A percentile compares a stretch with the other conserved stretches of the same genome.
phyloP scores from a whole-genome alignment of 2,888 invertebrate genomes.

The Tenthredo mesomela region DNA sequence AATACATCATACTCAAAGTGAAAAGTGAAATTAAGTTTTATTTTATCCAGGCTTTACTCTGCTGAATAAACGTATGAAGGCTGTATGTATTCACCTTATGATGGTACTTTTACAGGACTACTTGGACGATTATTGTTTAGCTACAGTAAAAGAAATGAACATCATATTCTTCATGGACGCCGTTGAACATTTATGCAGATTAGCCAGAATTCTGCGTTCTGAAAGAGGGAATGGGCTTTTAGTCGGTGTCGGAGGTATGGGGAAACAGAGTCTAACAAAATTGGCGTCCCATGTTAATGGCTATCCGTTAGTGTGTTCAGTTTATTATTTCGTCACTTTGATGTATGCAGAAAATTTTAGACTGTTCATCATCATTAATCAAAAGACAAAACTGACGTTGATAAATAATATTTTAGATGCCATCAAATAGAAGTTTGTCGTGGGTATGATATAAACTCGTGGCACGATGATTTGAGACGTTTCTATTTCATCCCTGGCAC shows the following conservation, averaged over 20 bases:
- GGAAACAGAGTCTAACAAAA: slow-evolving; percentile 92
- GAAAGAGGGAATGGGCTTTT: slow-evolving; percentile 94
- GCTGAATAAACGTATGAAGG: not conserved
- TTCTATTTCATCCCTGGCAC: slow-evolving; percentile 91
- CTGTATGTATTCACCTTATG: not conserved
- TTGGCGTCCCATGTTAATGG: slow-evolving; percentile 92
- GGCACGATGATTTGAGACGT: slow-evolving; percentile 91
- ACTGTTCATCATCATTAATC: not conserved
- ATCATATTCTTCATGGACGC: slow-evolving; percentile 94
- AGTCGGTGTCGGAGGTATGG: slow-evolving; percentile 94
- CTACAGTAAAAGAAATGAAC: slow-evolving; percentile 88
- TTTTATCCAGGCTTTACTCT: not conserved
- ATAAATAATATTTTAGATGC: slow-evolving; percentile 80
- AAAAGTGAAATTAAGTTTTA: not conserved
- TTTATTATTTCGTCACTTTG: not conserved
- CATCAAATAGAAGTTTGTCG: slow-evolving; percentile 93
- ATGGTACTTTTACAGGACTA: slow-evolving; percentile 82
- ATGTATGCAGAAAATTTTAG: not conserved
- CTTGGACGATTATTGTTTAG: slow-evolving; percentile 90
- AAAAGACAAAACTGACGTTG: not conserved
- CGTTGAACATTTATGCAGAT: slow-evolving; percentile 91
- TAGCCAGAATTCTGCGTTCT: slow-evolving; percentile 90
- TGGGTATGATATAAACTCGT: slow-evolving; percentile 89
- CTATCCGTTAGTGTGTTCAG: slow-evolving; percentile 82
- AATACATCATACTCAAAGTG: not conserved